Conservation (phyloP, 2,113 vertebrate species). For the Pelobates fuscus region DNA sequence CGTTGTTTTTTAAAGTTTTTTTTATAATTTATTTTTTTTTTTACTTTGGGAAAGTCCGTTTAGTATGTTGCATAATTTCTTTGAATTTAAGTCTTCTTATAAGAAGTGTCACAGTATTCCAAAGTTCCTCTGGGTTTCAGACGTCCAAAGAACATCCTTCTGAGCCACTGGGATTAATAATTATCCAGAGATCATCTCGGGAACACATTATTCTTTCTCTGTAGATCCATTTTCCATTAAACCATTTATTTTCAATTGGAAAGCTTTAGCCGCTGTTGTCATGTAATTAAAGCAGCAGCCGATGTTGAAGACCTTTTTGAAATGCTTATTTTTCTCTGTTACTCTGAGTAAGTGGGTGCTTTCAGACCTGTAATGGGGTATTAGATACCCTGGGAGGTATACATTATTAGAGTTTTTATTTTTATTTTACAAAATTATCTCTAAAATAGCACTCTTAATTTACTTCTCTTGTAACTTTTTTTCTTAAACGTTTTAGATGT, state of each 20-base stretch:
- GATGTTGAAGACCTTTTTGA: conserved; percentile 11
- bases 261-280: conserved; percentile 4
- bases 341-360: not conserved
- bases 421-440: too few relatives aligned
- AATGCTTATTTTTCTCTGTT: conserved; percentile 16
- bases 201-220: not conserved
- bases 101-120: too few relatives aligned
- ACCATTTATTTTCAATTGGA: conserved; percentile 1
- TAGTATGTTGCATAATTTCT: not conserved
- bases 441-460: too few relatives aligned
- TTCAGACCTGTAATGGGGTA: not conserved
- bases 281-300: conserved; percentile 28
- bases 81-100: not conserved
- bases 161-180: conserved; percentile 8
- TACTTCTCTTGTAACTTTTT: too few relatives aligned
- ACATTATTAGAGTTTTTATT: too few relatives aligned
- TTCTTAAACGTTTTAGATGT: too few relatives aligned
- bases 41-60: not conserved
- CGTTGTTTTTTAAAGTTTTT: too few relatives aligned
- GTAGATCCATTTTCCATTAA: conserved; percentile 20
- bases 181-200: conserved; percentile 20
- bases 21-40: too few relatives aligned
- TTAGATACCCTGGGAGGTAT: not conserved
- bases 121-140: too few relatives aligned
- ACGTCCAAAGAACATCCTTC: not conserved